These are phyloP conservation scores for Drosophila lutescens DNA, from an alignment of 2,888 invertebrate species.

Conservation along the genomic window DNA sequence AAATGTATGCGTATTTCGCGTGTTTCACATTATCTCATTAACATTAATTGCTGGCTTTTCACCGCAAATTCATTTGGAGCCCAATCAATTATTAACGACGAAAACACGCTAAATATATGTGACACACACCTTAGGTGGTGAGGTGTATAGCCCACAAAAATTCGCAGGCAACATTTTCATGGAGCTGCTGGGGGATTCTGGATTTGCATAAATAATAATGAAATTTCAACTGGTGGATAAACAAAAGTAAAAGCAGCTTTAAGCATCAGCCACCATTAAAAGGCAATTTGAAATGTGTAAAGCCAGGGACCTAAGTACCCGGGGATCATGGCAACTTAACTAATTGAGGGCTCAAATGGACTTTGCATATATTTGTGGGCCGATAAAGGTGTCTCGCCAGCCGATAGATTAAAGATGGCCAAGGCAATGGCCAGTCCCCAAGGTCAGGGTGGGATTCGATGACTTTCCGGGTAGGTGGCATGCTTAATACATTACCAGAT, in stretches of 20 bases:
- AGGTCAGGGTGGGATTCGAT: constrained; percentile 17
- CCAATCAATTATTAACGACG: neutral
- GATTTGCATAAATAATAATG: constrained; percentile 56
- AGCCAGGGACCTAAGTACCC: constrained; percentile 10
- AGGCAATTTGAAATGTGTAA: constrained; percentile 43
- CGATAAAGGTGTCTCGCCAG: constrained; percentile 15
- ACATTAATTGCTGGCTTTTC: neutral
- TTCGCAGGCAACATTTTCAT: neutral
- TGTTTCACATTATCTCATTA: neutral
- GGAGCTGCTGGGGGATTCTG: neutral
- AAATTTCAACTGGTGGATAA: constrained; percentile 32
- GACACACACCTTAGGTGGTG: neutral
- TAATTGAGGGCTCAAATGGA: constrained; percentile 55
- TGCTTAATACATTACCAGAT: constrained; percentile 65
- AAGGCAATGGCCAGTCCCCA: constrained; percentile 8
- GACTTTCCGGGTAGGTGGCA: constrained; percentile 16
- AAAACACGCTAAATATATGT: constrained; percentile 6
- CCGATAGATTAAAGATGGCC: constrained; percentile 34
- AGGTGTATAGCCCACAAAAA: neutral
- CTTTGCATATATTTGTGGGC: constrained; percentile 49
- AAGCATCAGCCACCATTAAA: constrained; percentile 33
- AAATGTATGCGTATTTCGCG: neutral
- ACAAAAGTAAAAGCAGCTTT: constrained; percentile 20
- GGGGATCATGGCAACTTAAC: constrained; percentile 48
- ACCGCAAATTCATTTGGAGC: constrained; percentile 3